These are phyloP conservation scores for Chironomus tentans DNA, from an alignment of 2,888 invertebrate species.

Conservation along the genomic window DNA sequence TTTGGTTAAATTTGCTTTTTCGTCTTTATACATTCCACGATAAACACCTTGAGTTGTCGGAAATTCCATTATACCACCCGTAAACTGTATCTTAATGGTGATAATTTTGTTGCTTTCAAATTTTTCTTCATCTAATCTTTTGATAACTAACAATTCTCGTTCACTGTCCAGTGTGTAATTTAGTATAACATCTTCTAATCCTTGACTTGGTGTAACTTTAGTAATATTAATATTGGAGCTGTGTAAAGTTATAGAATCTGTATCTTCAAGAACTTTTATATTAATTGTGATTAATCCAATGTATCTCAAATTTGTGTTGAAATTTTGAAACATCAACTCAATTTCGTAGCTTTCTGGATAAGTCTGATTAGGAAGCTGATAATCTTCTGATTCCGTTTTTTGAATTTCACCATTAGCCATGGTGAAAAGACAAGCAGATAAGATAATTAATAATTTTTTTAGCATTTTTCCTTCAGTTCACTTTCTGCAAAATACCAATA, in stretches of 20 bases:
- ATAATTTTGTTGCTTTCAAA: background rate
- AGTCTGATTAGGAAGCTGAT: slow-evolving; percentile 2
- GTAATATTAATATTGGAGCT: background rate
- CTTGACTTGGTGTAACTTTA: background rate
- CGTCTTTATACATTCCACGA: background rate
- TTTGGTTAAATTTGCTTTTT: background rate
- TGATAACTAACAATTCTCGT: background rate
- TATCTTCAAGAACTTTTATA: slow-evolving; percentile 1
- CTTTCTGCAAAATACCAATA: no score
- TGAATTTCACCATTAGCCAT: no score
- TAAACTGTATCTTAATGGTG: background rate
- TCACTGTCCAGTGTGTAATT: background rate
- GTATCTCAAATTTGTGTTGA: background rate
- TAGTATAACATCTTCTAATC: background rate
- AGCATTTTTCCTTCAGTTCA: no score
- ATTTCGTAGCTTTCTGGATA: background rate
- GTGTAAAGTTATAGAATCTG: slow-evolving; percentile 4
- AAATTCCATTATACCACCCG: background rate
- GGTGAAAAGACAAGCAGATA: no score
- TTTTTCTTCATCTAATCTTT: background rate
- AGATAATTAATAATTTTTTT: no score
- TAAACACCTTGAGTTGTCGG: background rate
- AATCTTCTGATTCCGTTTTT: background rate
- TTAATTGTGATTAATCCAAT: background rate
- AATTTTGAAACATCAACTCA: no score